Percentiles rank a stretch among this genome's conserved stretches.
phyloP scores from a whole-genome alignment of 2,797 vertebrate genomes.

The Malurus leucopterus region DNA sequence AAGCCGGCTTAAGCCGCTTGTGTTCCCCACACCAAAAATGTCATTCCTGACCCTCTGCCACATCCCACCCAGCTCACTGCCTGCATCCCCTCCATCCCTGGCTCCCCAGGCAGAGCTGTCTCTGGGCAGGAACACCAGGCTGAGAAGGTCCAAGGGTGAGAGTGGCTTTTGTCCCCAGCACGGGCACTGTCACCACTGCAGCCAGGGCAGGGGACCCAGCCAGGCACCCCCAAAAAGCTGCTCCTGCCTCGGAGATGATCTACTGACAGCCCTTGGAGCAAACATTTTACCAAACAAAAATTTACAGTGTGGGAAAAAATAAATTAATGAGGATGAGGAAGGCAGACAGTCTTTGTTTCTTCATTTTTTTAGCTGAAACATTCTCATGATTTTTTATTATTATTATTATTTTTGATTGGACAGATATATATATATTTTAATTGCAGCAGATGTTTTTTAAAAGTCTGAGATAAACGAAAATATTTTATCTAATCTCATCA shows the following conservation, averaged over 20 bases:
- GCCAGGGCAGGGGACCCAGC: background rate
- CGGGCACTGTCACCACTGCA: accelerated
- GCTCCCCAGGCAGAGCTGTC: accelerated
- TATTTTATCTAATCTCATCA: background rate
- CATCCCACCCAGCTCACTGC: background rate
- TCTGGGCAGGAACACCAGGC: accelerated
- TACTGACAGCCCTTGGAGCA: background rate
- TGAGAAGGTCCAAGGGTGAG: background rate
- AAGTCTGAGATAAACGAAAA: background rate
- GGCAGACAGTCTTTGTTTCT: background rate
- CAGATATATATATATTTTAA: background rate
- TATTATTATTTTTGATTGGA: background rate
- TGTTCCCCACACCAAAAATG: background rate
- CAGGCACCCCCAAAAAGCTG: accelerated
- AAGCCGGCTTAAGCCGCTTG: background rate
- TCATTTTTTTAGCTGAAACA: background rate
- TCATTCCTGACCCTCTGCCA: background rate
- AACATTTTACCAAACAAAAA: background rate
- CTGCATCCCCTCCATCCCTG: accelerated
- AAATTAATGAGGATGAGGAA: background rate
- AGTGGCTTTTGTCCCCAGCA: background rate
- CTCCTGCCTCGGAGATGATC: background rate
- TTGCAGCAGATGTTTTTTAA: background rate
- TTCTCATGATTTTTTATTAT: accelerated
- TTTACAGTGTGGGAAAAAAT: accelerated